Evolutionary conservation across 2,888 invertebrate species (phyloP).

Genomic region (Heliconius sara): DNA sequence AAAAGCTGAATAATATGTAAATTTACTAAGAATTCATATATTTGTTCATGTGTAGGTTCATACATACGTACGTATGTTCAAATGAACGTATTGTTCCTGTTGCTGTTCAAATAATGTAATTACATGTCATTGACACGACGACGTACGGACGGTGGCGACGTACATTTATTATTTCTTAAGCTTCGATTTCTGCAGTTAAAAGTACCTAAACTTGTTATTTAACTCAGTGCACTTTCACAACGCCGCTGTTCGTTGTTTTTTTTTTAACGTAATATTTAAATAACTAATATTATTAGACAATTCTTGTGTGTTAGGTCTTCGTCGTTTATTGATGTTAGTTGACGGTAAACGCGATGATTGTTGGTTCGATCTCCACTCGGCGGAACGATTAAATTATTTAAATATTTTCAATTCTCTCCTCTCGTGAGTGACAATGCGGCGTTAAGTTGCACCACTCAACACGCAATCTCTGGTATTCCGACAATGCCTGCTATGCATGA

Average conservation of each 20-base stretch:
- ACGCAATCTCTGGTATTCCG: neutral
- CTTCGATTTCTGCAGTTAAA: constrained; percentile 9
- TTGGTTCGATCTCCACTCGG: neutral
- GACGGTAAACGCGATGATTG: neutral
- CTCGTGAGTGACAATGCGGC: neutral
- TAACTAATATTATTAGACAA: no score
- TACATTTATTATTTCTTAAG: no score
- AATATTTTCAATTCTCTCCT: neutral
- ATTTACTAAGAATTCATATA: neutral
- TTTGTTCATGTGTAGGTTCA: neutral
- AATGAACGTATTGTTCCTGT: neutral
- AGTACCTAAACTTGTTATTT: constrained; percentile 6
- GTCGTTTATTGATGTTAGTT: neutral
- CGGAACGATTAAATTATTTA: neutral
- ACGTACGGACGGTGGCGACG: neutral
- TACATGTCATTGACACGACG: constrained; percentile 13
- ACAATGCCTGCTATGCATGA: neutral
- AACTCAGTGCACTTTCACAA: constrained; percentile 1
- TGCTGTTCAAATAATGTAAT: constrained; percentile 11
- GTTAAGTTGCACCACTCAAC: neutral
- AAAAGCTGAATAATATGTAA: neutral
- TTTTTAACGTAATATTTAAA: neutral
- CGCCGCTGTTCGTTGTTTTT: neutral
- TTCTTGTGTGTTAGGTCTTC: no score
- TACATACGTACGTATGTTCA: neutral